Evolutionary conservation across 2,888 invertebrate species (phyloP), one percentile per base, ranked within the genome.

Genomic region (Drosophila acutilabella): DNA sequence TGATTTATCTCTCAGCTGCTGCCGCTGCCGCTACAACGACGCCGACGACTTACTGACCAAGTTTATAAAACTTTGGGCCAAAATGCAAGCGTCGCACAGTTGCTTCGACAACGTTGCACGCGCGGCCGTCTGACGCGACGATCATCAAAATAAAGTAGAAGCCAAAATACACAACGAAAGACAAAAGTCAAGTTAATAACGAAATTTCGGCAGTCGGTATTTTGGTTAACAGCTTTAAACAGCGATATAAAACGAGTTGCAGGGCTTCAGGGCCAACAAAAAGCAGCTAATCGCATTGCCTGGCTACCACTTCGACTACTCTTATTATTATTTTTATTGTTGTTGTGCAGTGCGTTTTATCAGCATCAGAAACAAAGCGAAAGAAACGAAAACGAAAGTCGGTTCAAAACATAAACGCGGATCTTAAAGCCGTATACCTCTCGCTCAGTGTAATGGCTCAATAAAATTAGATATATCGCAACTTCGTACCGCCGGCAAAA

Each of bases 31-130:
- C 48, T 26, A 16, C 40, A 33, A 16, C 65, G 51, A 41, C 56
- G 40, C 20, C 56, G 45, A 36, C 78, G 67, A 69, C 67, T 85
- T 69, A 88, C 86, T 80, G 82, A 87, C 85, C 83, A 84, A 89
- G 88, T 88, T 88, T 88, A 88, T 88, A 88, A 90, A 89, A 78
- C 81, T 81, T 86, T 81, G 87, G 77, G 88, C 80, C 87, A 74
- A 81, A 86, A 81, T 86, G 89, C 87, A 87, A 65, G 85, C 77
- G 84, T 70, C 81, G 77, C 84, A 88, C 89, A 86, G 89, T 86
- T 89, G 89, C 65, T 83, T 71, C 84, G 69, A 86, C 72, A 73
- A 73, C 86, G 86, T 84, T 87, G 85, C 88, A 83, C 81, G 86
- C 89, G 86, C 70, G 65, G 67, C 69, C 68, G 64, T 60, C 69